phyloP scores from a whole-genome alignment of 2,797 vertebrate species.

The Lacerta viridis region DNA sequence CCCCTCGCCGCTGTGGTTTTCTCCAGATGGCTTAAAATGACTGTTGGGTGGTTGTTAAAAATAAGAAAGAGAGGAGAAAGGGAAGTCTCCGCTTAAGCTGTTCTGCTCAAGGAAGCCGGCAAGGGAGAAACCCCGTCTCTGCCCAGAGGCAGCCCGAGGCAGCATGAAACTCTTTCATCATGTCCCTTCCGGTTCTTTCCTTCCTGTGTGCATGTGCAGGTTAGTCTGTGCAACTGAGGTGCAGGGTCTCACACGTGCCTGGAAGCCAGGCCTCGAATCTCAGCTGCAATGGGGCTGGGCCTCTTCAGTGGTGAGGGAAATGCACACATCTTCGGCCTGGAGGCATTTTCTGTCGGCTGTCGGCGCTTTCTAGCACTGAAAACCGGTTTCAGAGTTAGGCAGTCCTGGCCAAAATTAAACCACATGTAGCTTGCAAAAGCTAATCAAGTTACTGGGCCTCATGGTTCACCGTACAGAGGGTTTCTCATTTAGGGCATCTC shows the following conservation, averaged over 20 bases:
- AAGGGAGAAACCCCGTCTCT: not conserved
- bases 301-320: not conserved
- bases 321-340: not conserved
- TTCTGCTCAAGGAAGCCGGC: not conserved
- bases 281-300: not conserved
- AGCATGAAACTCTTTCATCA: conserved; percentile 12
- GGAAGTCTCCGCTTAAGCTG: not conserved
- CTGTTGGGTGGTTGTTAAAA: not conserved
- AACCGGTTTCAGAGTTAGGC: not conserved
- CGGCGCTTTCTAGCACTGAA: not conserved
- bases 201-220: not conserved
- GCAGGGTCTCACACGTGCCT: not conserved
- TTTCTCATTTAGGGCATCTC: not conserved
- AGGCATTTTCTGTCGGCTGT: not conserved
- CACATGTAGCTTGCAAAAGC: not conserved
- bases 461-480: not conserved
- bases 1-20: not conserved
- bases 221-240: not conserved
- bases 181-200: not conserved
- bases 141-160: not conserved
- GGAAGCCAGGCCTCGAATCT: not conserved
- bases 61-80: conserved; percentile 14
- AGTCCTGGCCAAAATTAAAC: not conserved
- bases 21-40: not conserved
- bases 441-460: not conserved